phyloP scores from a whole-genome alignment of 2,888 invertebrate genomes.

The Idaea aversata region DNA sequence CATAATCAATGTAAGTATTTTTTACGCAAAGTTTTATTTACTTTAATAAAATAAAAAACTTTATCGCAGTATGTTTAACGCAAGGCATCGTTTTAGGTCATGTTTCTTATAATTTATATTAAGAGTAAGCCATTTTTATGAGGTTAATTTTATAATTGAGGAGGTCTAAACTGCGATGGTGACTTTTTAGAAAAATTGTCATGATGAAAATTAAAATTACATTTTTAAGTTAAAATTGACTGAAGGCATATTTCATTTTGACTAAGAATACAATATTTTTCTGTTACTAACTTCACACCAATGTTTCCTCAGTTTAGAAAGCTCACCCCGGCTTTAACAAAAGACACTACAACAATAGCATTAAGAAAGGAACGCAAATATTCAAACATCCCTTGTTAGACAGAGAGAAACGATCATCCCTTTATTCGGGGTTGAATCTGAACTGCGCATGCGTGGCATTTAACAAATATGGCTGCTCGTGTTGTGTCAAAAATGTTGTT shows the following conservation, averaged over 20 bases:
- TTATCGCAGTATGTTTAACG: no score
- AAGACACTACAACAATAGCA: slow-evolving; percentile 56
- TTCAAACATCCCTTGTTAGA: slow-evolving; percentile 24
- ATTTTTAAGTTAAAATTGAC: no score
- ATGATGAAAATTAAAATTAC: no score
- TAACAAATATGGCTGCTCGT: slow-evolving; percentile 69
- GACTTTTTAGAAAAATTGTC: no score
- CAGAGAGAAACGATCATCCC: slow-evolving; percentile 53
- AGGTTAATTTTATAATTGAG: no score
- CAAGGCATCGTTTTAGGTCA: no score
- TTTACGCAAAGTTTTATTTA: no score
- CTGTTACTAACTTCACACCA: slow-evolving; percentile 53
- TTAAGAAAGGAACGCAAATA: slow-evolving; percentile 36
- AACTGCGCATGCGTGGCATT: slow-evolving; percentile 65
- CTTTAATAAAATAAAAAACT: no score
- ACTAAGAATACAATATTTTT: slow-evolving; percentile 4
- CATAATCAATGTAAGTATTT: no score
- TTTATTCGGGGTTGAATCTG: slow-evolving; percentile 46
- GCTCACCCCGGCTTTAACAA: slow-evolving; percentile 56
- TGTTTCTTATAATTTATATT: no score
- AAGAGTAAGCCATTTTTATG: no score
- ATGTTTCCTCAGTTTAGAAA: slow-evolving; percentile 48
- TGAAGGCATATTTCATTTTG: neutral
- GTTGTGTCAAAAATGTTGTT: slow-evolving; percentile 48
- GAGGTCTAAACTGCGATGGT: no score